Evolutionary conservation across 2,888 invertebrate species (phyloP).

Genomic region (Pterobdella sp.): DNA sequence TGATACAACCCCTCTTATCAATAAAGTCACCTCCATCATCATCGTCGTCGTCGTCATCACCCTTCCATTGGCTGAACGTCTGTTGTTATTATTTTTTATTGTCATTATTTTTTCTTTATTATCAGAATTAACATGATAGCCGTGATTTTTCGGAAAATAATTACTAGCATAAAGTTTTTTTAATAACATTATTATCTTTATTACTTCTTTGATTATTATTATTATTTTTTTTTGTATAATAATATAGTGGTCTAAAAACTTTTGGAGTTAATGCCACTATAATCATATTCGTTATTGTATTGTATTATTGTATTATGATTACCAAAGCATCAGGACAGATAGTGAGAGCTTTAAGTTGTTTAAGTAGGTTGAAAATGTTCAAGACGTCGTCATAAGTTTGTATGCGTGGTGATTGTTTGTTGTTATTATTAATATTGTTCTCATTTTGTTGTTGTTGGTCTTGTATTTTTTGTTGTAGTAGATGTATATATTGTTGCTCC

Average conservation of each 20-base stretch:
- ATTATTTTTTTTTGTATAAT: too few relatives aligned
- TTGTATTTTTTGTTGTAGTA: neutral
- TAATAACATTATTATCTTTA: too few relatives aligned
- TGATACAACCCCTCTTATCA: neutral
- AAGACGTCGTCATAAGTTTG: neutral
- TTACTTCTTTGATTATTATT: too few relatives aligned
- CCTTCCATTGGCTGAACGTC: neutral
- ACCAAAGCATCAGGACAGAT: neutral
- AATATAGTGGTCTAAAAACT: too few relatives aligned
- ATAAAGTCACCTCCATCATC: neutral
- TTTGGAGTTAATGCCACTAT: too few relatives aligned
- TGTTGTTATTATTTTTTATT: too few relatives aligned
- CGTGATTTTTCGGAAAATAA: too few relatives aligned
- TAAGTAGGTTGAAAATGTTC: neutral
- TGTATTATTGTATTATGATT: too few relatives aligned
- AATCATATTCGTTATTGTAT: too few relatives aligned
- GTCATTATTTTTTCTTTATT: too few relatives aligned
- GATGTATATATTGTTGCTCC: neutral
- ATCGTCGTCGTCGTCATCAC: neutral
- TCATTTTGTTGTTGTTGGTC: neutral
- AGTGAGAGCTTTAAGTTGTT: neutral
- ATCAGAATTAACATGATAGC: too few relatives aligned
- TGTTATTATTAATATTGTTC: neutral
- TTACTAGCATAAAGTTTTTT: too few relatives aligned
- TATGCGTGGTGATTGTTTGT: neutral